Percentiles rank a stretch among this genome's conserved stretches.
phyloP scores from a whole-genome alignment of 2,113 vertebrate species.

The Ptychochromis oligacanthus region DNA sequence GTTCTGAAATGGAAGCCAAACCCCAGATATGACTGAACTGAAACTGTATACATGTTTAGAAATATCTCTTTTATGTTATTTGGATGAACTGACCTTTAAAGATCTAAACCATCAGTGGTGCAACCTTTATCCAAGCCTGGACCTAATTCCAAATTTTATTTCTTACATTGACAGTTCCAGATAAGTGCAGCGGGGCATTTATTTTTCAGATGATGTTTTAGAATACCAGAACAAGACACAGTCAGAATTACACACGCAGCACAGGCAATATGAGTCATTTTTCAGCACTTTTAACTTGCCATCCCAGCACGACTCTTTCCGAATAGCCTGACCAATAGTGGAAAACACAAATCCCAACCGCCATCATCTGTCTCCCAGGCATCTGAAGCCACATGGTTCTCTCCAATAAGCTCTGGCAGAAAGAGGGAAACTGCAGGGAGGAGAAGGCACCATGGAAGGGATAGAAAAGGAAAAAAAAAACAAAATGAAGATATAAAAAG shows the following conservation, averaged over 20 bases:
- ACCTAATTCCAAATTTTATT: slow-evolving; percentile 5
- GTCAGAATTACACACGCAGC: slow-evolving; percentile 25
- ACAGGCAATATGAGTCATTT: slow-evolving; percentile 56
- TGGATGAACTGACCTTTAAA: slow-evolving; percentile 6
- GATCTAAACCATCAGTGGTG: slow-evolving; percentile 2
- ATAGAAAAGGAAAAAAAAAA: background rate
- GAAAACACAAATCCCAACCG: slow-evolving; percentile 51
- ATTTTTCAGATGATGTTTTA: slow-evolving; percentile 4
- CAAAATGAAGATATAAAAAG: slow-evolving; percentile 27
- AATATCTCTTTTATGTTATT: slow-evolving; percentile 1
- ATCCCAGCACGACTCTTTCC: slow-evolving; percentile 58
- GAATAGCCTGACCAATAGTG: slow-evolving; percentile 50
- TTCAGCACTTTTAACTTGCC: slow-evolving; percentile 56
- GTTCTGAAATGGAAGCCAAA: background rate
- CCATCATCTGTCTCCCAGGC: slow-evolving; percentile 53
- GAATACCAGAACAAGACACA: slow-evolving; percentile 19
- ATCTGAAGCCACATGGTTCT: slow-evolving; percentile 42
- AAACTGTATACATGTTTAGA: background rate
- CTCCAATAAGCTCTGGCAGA: slow-evolving; percentile 34
- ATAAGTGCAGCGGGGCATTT: background rate
- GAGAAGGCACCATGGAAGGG: slow-evolving; percentile 11
- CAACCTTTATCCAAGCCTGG: background rate
- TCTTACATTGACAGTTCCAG: slow-evolving; percentile 17
- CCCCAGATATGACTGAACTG: background rate
- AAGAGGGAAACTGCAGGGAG: slow-evolving; percentile 9